phyloP scores from a whole-genome alignment of 2,888 invertebrate genomes.

The Stramonita haemastoma region DNA sequence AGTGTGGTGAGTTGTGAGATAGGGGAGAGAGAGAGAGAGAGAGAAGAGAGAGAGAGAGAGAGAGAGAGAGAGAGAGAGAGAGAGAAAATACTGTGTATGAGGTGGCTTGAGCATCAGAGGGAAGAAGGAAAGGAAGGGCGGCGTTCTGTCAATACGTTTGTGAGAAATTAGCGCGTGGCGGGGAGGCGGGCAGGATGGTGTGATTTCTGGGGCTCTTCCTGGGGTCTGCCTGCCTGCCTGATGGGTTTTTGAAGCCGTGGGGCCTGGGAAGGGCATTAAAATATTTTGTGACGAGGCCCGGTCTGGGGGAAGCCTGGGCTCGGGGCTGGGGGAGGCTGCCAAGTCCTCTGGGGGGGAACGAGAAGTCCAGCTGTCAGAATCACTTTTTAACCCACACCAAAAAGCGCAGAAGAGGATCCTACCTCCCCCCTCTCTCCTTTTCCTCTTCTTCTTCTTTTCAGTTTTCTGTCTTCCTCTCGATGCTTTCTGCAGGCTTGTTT shows the following conservation, averaged over 20 bases:
- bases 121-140: neutral
- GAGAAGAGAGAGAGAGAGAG: too few species aligned
- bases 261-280: conserved; percentile 30
- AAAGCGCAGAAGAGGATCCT: neutral
- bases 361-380: neutral
- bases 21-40: too few species aligned
- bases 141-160: conserved; percentile 33
- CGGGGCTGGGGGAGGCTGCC: neutral
- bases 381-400: neutral
- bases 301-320: neutral
- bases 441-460: neutral
- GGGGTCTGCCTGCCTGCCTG: neutral
- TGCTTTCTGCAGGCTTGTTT: too few species aligned
- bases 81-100: neutral
- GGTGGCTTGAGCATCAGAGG: neutral
- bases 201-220: neutral
- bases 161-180: conserved; percentile 38
- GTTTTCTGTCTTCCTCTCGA: too few species aligned
- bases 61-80: neutral
- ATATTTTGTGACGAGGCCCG: conserved; percentile 37
- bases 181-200: neutral
- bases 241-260: conserved; percentile 24
- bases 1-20: too few species aligned
- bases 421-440: neutral
- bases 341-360: neutral